These are phyloP conservation scores for Cyprinella venusta DNA, from an alignment of 2,797 vertebrate species.

Conservation along the genomic window DNA sequence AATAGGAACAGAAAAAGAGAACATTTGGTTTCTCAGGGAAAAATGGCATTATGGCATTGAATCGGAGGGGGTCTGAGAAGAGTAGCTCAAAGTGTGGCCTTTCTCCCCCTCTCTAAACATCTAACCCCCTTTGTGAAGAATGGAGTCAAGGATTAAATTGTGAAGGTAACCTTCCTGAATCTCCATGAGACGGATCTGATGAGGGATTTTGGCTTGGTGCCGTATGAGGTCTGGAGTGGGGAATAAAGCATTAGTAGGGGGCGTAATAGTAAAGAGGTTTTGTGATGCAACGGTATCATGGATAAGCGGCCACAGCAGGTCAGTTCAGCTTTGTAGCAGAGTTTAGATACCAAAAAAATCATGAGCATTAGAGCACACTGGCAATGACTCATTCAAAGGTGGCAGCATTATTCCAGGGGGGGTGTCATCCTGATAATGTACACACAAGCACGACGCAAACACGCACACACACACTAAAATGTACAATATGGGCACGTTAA, in stretches of 20 bases:
- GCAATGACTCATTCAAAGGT: neutral
- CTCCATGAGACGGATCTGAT: conserved; percentile 18
- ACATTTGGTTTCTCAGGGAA: conserved; percentile 20
- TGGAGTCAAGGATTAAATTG: conserved; percentile 25
- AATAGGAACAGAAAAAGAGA: conserved; percentile 23
- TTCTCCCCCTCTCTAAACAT: neutral
- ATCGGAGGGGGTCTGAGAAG: neutral
- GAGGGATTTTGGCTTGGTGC: conserved; percentile 23
- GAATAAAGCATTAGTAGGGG: conserved; percentile 17
- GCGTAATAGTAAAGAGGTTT: conserved; percentile 14
- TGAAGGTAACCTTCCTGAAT: conserved; percentile 22
- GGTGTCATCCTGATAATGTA: neutral
- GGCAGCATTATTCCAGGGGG: neutral
- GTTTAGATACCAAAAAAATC: conserved; percentile 4
- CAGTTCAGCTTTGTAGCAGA: neutral
- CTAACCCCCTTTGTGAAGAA: conserved; percentile 2
- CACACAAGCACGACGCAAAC: no score
- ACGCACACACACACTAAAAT: conserved; percentile 4
- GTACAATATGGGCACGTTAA: neutral
- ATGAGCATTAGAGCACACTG: neutral
- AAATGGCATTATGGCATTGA: conserved; percentile 25
- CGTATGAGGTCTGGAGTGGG: neutral
- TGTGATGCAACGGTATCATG: conserved; percentile 21
- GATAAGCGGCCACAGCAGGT: conserved; percentile 18
- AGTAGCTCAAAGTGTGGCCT: conserved; percentile 19